These are phyloP conservation scores for Python bivittatus DNA, from an alignment of 2,113 vertebrate species.

Conservation along the genomic window DNA sequence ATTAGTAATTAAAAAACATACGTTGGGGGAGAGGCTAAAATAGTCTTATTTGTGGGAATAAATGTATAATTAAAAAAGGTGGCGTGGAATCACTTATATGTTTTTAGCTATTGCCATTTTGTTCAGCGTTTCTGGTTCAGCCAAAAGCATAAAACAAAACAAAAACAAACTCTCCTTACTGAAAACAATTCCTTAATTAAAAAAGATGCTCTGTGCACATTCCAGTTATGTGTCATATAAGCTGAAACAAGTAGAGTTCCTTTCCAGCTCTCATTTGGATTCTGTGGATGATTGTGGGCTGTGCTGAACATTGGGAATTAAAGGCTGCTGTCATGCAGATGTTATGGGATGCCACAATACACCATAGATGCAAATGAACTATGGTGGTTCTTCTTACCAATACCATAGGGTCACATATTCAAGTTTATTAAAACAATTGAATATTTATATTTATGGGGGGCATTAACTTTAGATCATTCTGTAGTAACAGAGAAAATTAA, in stretches of 20 bases:
- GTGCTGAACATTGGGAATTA: background rate
- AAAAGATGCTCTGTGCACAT: slow-evolving; percentile 56
- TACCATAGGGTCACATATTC: slow-evolving; percentile 15
- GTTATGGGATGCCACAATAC: background rate
- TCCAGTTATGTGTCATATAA: slow-evolving; percentile 67
- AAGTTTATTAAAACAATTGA: background rate
- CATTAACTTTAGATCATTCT: background rate
- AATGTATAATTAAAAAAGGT: slow-evolving; percentile 47
- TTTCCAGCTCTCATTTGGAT: slow-evolving; percentile 11
- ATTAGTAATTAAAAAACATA: slow-evolving; percentile 43
- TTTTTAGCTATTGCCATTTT: slow-evolving; percentile 64
- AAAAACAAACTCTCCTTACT: background rate
- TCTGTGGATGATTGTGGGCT: background rate
- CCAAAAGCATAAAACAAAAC: slow-evolving; percentile 43
- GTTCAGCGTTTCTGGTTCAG: slow-evolving; percentile 61
- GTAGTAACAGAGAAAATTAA: background rate
- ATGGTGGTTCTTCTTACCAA: slow-evolving; percentile 20
- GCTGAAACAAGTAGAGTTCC: slow-evolving; percentile 45
- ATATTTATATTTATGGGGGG: background rate
- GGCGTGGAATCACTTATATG: slow-evolving; percentile 42
- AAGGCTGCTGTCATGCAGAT: background rate
- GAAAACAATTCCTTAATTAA: slow-evolving; percentile 64
- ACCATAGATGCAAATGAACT: slow-evolving; percentile 5
- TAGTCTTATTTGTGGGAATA: slow-evolving; percentile 33
- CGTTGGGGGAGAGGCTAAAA: background rate